phyloP scores from a whole-genome alignment of 2,797 vertebrate species.

The Phataginus tricuspis region DNA sequence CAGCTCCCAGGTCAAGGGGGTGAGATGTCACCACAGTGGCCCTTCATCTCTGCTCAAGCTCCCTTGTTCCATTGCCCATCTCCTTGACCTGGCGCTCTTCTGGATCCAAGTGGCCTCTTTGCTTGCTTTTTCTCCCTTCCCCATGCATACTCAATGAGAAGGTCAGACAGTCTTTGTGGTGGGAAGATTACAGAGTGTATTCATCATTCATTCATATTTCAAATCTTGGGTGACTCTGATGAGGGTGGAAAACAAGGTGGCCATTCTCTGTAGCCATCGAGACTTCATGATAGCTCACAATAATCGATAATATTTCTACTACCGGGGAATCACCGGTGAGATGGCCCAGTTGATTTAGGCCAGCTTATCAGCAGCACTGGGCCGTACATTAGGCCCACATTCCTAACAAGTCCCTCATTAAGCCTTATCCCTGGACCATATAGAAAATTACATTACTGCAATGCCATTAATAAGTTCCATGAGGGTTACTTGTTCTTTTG shows the following conservation, averaged over 20 bases:
- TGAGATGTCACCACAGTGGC: neutral
- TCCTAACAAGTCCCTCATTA: neutral
- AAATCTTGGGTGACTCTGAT: neutral
- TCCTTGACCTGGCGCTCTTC: neutral
- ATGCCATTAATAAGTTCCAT: neutral
- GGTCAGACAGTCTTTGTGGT: neutral
- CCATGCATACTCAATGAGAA: neutral
- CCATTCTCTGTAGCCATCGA: neutral
- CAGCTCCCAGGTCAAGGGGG: neutral
- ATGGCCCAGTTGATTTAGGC: neutral
- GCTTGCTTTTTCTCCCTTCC: neutral
- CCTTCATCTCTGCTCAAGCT: neutral
- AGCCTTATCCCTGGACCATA: neutral
- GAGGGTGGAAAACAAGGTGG: neutral
- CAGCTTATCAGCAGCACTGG: neutral
- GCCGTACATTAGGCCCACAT: neutral
- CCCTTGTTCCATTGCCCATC: neutral
- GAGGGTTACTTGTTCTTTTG: neutral
- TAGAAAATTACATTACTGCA: neutral
- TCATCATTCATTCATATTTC: neutral
- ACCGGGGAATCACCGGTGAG: neutral
- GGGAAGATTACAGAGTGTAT: neutral
- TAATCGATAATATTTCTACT: neutral
- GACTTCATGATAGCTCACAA: neutral
- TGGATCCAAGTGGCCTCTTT: neutral